A percentile compares a stretch with the other conserved stretches of the same genome.
Evolutionary conservation across 2,113 vertebrate species (phyloP).

Genomic region (Ciconia boyciana): DNA sequence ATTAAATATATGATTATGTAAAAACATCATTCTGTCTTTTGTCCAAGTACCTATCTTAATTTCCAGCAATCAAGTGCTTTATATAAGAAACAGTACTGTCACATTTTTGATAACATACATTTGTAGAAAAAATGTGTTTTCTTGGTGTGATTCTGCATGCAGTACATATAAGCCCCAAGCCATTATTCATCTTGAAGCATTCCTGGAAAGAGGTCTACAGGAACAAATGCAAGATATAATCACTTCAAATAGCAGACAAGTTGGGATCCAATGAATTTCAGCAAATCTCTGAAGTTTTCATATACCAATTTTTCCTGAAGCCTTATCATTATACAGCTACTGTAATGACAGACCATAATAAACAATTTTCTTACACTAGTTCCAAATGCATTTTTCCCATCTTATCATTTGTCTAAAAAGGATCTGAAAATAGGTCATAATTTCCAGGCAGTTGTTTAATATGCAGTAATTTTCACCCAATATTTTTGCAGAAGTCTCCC

Average conservation of each 20-base stretch:
- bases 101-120: not conserved
- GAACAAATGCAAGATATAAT: not conserved
- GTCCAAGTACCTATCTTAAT: not conserved
- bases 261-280: not conserved
- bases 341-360: not conserved
- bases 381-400: not conserved
- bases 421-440: constrained; percentile 23
- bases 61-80: not conserved
- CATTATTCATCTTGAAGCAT: not conserved
- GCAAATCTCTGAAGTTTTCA: not conserved
- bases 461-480: not conserved
- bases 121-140: not conserved
- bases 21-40: not conserved
- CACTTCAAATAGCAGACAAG: not conserved
- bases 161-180: not conserved
- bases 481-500: not conserved
- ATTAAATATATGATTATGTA: not conserved
- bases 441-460: constrained; percentile 4
- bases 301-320: not conserved
- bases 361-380: not conserved
- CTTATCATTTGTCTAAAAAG: not conserved
- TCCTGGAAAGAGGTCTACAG: not conserved
- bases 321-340: not conserved
- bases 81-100: not conserved
- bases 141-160: not conserved